Base-by-base conservation (phyloP, 2,797 vertebrate species). In the Psittacula derbiana region DNA sequence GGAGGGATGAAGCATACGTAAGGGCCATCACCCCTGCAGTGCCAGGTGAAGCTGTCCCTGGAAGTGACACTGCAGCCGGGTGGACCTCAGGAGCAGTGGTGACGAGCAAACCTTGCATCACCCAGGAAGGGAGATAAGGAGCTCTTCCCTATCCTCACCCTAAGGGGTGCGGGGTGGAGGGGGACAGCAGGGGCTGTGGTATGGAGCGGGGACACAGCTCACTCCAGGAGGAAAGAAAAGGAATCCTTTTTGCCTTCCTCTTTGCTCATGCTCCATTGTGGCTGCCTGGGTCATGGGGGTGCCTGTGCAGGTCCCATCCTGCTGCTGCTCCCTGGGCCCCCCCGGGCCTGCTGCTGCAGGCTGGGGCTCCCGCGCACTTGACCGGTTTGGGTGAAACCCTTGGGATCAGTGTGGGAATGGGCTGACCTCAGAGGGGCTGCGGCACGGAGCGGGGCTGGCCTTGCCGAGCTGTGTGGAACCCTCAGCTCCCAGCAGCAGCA, bases 161-260 rank as follows among this genome's bases (percentile, higher is more conserved):
- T 10, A 11, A 2, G 21, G 53, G 30, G 16, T 44, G 44, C 20
- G 36, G 36, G 36, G 36, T 38, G 36, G 36, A 38, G 20, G 15
- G 24, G 7, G 30, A 41, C 60, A 20, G 14, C 16, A 11, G 14
- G 3, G 27, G 52, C n/a, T 14, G 58, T 30, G 44, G 21, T 8
- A 9, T 41, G 47, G 53, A 27, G 41, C 4, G 8, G 53, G 33
- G 55, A 24, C 10, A 16, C 43, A 16, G 40, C 69, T 24, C 21
- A 11, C 41, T n/a, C 47, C 24, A 19, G 38, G 33, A 92, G 80
- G 76, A 74, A 95, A 94, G 93, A 88, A 91, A 78, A 41, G 72
- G 93, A 55, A 25, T 43, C 44, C 41, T 70, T 81, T 57, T 73
- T 6, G 1, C 61, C 88, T 84, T 67, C 50, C 78, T 25, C 50